A percentile compares a stretch with the other conserved stretches of the same genome.
Evolutionary conservation across 2,113 vertebrate genomes (phyloP).

Genomic region (Neodon shergylaensis): DNA sequence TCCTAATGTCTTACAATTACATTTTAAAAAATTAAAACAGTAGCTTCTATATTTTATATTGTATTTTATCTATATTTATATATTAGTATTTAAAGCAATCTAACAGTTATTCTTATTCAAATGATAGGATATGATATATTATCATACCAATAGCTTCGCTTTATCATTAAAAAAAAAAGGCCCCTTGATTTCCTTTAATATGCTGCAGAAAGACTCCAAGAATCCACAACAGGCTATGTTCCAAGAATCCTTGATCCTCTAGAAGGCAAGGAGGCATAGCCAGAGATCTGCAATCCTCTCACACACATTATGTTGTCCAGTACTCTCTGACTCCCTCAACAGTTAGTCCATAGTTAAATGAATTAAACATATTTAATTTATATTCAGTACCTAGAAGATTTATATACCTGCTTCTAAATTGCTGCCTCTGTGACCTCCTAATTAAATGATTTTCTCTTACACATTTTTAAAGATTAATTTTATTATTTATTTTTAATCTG

Average conservation of each 20-base stretch:
- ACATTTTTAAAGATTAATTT: neutral
- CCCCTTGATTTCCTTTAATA: constrained; percentile 15
- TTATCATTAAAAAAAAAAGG: constrained; percentile 13
- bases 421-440: neutral
- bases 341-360: neutral
- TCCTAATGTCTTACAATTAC: constrained; percentile 24
- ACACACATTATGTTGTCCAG: neutral
- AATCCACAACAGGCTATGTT: neutral
- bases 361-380: neutral
- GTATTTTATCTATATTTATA: neutral
- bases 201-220: neutral
- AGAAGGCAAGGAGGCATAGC: neutral
- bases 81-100: constrained; percentile 25
- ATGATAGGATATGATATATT: neutral
- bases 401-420: neutral
- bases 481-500: neutral
- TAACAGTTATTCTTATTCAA: constrained; percentile 23
- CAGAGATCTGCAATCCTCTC: neutral
- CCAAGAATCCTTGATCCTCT: neutral
- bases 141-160: neutral
- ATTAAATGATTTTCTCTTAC: neutral
- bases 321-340: neutral
- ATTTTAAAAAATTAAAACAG: constrained; percentile 38
- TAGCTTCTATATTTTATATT: neutral
- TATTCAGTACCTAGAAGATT: neutral